phyloP scores from a whole-genome alignment of 2,888 invertebrate species.

The Drosophila nigricruria region DNA sequence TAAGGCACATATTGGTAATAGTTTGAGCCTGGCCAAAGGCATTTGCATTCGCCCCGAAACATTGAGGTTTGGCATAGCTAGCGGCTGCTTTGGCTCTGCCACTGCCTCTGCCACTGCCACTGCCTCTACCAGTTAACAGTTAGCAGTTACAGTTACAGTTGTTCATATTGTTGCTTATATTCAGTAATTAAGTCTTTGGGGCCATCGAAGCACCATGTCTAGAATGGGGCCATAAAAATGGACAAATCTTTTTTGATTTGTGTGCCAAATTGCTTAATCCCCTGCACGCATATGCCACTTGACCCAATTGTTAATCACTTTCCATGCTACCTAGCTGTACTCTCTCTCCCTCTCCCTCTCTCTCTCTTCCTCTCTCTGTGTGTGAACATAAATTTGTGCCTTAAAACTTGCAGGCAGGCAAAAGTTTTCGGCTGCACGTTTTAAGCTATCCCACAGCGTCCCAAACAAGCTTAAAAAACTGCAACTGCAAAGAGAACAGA shows the following conservation, averaged over 20 bases:
- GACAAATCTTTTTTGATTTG: slow-evolving; percentile 78
- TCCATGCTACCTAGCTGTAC: slow-evolving; percentile 29
- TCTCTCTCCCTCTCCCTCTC: background rate
- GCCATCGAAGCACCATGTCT: slow-evolving; percentile 1
- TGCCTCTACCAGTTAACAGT: slow-evolving; percentile 15
- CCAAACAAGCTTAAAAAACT: slow-evolving; percentile 62
- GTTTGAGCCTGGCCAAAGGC: slow-evolving; percentile 41
- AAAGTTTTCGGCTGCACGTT: slow-evolving; percentile 75
- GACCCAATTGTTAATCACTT: slow-evolving; percentile 82
- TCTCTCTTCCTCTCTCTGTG: background rate
- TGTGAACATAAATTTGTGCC: slow-evolving; percentile 71
- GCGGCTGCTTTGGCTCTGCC: slow-evolving; percentile 25
- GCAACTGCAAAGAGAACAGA: slow-evolving; percentile 24
- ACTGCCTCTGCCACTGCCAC: background rate
- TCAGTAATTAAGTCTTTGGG: slow-evolving; percentile 51
- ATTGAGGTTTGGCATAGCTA: slow-evolving; percentile 54
- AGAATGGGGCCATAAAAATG: slow-evolving; percentile 52
- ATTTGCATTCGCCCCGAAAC: slow-evolving; percentile 49
- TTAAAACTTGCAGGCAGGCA: slow-evolving; percentile 66
- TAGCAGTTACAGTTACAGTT: slow-evolving; percentile 25
- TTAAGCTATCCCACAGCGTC: slow-evolving; percentile 58
- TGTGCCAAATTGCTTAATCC: slow-evolving; percentile 80
- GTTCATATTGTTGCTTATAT: slow-evolving; percentile 43
- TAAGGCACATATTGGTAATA: slow-evolving; percentile 30
- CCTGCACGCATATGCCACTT: slow-evolving; percentile 77